A percentile compares a stretch with the other conserved stretches of the same genome.
phyloP scores from a whole-genome alignment of 92 coral and sea anemone genomes.

The Anthopleura xanthogrammica region DNA sequence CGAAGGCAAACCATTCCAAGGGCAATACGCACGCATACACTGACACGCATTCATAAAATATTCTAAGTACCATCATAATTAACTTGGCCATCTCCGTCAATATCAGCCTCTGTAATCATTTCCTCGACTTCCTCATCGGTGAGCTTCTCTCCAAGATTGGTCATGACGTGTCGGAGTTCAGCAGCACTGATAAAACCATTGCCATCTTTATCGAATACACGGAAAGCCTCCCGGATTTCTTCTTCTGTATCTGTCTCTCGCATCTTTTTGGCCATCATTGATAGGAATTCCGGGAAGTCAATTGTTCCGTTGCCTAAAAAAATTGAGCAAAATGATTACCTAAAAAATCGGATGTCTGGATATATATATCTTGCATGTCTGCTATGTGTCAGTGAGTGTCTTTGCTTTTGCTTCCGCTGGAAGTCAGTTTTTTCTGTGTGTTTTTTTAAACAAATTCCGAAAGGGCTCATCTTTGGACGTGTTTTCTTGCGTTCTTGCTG shows the following conservation, averaged over 20 bases:
- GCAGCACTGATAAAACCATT: constrained; percentile 98
- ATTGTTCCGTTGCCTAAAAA: constrained; percentile 86
- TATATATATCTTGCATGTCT: no score
- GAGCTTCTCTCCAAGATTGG: constrained; percentile 95
- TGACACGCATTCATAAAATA: not conserved
- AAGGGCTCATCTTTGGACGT: no score
- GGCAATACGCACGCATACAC: not conserved
- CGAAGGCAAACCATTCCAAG: no score
- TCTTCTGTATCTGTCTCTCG: constrained; percentile 92
- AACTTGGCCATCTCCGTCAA: constrained; percentile 97
- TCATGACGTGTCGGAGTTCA: constrained; percentile 94
- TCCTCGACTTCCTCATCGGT: constrained; percentile 99
- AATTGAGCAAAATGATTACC: no score
- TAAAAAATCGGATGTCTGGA: no score
- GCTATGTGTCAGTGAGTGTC: no score
- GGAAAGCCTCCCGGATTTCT: constrained; percentile 93
- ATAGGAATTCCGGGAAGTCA: constrained; percentile 90
- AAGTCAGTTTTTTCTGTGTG: no score
- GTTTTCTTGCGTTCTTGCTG: no score
- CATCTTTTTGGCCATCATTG: constrained; percentile 98
- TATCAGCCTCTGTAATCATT: constrained; percentile 97
- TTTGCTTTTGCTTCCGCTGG: no score
- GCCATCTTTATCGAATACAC: constrained; percentile 97
- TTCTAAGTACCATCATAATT: constrained; percentile 81
- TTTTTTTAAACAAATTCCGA: no score